Evolutionary conservation across 1,140 invertebrate genomes (phyloP), one percentile per base, ranked within the genome.

Genomic region (Pectinophora gossypiella): DNA sequence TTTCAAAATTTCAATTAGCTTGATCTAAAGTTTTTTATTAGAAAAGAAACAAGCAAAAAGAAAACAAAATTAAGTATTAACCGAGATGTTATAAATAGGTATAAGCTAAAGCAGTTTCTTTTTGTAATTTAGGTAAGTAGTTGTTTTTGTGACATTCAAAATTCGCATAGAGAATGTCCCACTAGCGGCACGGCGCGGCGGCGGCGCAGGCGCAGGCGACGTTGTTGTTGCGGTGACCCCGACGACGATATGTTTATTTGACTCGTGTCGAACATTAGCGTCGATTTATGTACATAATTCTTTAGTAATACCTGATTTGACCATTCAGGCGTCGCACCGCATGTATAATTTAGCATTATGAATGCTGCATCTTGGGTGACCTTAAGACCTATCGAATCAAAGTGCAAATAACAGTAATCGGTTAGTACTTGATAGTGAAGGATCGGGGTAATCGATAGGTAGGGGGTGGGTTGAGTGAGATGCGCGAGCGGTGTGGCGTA

Each of bases 201-300:
- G n/a, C n/a, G n/a, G n/a, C n/a, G n/a, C n/a, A n/a, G n/a, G n/a
- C n/a, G n/a, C n/a, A 32, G 27, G 2, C 27, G 7, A 32, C 27
- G 27, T 9, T 32, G 63, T 65, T 57, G 55, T 68, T 56, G 56
- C 54, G 56, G 63, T 72, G 64, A 72, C 61, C 64, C 54, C 54
- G 51, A 54, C 19, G 9, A 2, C n/a, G 51, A 53, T 61, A 51
- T 51, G 53, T 54, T 58, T 67, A 59, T 54, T 57, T 22, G 50
- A 60, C 56, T 61, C 55, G 56, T 61, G 54, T 60, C 43, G 20
- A 54, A 49, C 52, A 54, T 60, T 54, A 53, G 42, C 36, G 36
- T 7, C 36, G 36, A 40, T 40, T 10, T 40, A 40, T 40, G 36
- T 15, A 18, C 36, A 40, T 40, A 40, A 40, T 40, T 40, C 1